Evolutionary conservation across 2,113 vertebrate genomes (phyloP).

Genomic region (Tetrax tetrax): DNA sequence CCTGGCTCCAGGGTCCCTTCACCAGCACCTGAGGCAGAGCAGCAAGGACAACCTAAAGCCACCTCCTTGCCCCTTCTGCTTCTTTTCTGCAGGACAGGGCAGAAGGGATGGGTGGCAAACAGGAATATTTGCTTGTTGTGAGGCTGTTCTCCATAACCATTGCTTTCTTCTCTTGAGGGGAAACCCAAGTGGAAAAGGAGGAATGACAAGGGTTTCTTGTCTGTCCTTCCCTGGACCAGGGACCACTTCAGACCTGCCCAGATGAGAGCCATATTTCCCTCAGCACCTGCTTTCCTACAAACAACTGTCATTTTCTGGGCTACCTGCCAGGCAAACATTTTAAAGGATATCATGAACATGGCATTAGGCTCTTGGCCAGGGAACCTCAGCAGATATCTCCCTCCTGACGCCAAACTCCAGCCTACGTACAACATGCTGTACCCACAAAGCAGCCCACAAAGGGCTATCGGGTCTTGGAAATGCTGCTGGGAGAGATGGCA

Average conservation of each 20-base stretch:
- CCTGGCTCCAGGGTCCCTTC: background rate
- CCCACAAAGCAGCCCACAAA: background rate
- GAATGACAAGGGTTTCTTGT: background rate
- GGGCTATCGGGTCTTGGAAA: background rate
- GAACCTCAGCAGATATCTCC: background rate
- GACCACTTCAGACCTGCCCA: background rate
- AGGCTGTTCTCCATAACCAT: background rate
- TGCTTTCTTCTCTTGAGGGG: background rate
- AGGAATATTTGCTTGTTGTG: background rate
- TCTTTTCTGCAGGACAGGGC: background rate
- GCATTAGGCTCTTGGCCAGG: background rate
- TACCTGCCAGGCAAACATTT: background rate
- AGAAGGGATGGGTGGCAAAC: background rate
- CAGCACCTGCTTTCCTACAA: background rate
- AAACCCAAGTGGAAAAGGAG: background rate
- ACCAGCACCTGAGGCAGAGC: background rate
- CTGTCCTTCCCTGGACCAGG: background rate
- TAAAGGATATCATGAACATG: background rate
- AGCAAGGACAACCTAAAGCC: background rate
- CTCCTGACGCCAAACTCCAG: background rate
- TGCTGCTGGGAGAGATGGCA: fast-evolving
- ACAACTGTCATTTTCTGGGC: background rate
- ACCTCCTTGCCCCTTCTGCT: background rate
- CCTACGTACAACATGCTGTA: fast-evolving
- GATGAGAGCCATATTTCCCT: background rate